Percentiles rank a stretch among this genome's conserved stretches.
phyloP scores from a whole-genome alignment of 2,888 invertebrate genomes.

The Lysandra coridon region DNA sequence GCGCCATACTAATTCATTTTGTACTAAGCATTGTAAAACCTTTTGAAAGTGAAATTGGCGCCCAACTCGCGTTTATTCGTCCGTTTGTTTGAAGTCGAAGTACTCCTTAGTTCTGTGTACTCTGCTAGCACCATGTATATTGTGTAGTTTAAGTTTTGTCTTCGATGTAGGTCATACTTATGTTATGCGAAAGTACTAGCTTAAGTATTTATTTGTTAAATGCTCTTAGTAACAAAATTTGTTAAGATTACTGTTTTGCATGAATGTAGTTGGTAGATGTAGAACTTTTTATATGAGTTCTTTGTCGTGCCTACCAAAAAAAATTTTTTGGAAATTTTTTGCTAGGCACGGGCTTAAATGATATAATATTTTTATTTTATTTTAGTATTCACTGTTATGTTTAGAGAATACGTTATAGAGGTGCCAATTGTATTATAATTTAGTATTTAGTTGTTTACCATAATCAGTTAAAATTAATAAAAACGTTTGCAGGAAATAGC shows the following conservation, averaged over 20 bases:
- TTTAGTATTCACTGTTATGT: slow-evolving; percentile 33
- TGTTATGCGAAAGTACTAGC: slow-evolving; percentile 5
- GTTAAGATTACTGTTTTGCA: not conserved
- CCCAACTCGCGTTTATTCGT: too few relatives aligned
- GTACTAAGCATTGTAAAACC: too few relatives aligned
- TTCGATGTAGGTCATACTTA: not conserved
- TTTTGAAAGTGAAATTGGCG: too few relatives aligned
- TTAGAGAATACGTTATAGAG: not conserved
- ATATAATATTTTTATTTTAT: slow-evolving; percentile 36
- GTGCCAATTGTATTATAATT: slow-evolving; percentile 19
- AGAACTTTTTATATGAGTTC: not conserved
- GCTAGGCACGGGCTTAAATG: not conserved
- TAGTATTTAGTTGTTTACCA: slow-evolving; percentile 21
- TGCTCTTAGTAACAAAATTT: not conserved
- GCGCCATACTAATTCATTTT: too few relatives aligned
- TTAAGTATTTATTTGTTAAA: slow-evolving; percentile 21
- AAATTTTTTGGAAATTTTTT: not conserved
- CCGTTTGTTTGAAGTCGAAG: too few relatives aligned
- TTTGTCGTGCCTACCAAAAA: not conserved
- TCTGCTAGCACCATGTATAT: not conserved
- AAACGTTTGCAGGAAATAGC: not conserved
- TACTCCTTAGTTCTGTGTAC: too few relatives aligned
- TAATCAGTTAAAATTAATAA: not conserved
- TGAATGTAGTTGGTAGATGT: not conserved
- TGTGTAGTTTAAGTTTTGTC: not conserved